Evolutionary conservation across 2,797 vertebrate species (phyloP), one percentile per base, ranked within the genome.

Genomic region (Hirundo rustica): DNA sequence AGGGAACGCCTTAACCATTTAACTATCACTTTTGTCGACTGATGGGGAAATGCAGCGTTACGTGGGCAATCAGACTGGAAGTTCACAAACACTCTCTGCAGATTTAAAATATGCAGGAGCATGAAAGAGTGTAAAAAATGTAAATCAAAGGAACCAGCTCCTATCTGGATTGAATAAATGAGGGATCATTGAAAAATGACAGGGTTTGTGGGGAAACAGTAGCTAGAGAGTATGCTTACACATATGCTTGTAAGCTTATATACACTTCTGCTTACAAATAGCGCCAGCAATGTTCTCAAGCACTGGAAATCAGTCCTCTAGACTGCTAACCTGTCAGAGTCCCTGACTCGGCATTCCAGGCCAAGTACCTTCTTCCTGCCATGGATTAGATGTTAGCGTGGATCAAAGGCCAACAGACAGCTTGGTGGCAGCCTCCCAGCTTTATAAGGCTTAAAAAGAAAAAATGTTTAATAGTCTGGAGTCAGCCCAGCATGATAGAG

Each of bases 221-320:
- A 87, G 62, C 88, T 93, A 93, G 68, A 95, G 70, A 93, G 90
- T 88, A 96, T 70, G 93, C 70, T 61, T 86, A 57, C 53, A 91
- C 88, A 95, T 96, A 96, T 96, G 96, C 95, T 96, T 94, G 93
- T 94, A 94, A 96, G 92, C 95, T 94, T 95, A 93, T 85, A 96
- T 94, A 95, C 92, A 95, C 92, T 96, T 95, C 88, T 96, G 95
- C 96, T 96, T 95, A 96, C 96, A 95, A 96, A 96, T 92, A 96
- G 93, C 23, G 83, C 96, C 95, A 96, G 94, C 51, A 96, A 90
- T 88, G 44, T 76, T 95, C 95, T 78, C 88, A 95, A 93, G 93
- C 40, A 68, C 90, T 94, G 83, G 66, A 95, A 94, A 34, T 70
- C 79, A 90, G 47, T 93, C 40, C 29, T 84, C 23, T 73, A 82